Percentiles rank a stretch among this genome's conserved stretches.
Conservation (phyloP, 2,888 invertebrate genomes). For the Cephus nigrinus region DNA sequence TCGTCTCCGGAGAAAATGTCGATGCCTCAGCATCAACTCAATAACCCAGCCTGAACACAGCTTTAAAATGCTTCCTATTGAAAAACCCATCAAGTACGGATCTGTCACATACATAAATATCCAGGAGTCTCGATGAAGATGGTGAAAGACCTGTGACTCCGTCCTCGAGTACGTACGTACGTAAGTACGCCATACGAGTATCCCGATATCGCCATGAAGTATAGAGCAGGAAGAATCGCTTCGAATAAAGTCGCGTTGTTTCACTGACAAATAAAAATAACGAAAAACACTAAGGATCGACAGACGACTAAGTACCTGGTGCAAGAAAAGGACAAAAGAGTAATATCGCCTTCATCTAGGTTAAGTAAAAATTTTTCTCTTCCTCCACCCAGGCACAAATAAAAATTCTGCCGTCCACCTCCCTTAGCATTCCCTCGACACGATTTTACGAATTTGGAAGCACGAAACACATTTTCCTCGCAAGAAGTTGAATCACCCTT, state of each 20-base stretch:
- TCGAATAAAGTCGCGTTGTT: too few species aligned
- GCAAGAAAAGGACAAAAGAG: background rate
- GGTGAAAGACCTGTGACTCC: background rate
- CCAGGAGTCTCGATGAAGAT: background rate
- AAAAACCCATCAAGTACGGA: background rate
- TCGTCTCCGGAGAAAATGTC: background rate
- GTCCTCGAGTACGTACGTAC: background rate
- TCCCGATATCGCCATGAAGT: background rate
- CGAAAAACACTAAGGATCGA: background rate
- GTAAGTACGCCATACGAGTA: background rate
- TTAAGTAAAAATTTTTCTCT: background rate
- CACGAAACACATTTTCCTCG: too few species aligned
- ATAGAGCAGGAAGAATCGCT: background rate
- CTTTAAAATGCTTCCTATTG: background rate
- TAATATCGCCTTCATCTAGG: background rate
- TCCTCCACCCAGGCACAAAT: background rate
- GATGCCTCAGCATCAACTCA: background rate
- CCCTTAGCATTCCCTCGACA: background rate
- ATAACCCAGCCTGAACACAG: background rate
- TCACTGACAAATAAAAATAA: too few species aligned
- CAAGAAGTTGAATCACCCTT: background rate
- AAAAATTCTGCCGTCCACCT: background rate
- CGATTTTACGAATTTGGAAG: too few species aligned
- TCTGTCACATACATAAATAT: background rate
- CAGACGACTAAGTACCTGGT: background rate